phyloP scores from a whole-genome alignment of 2,113 vertebrate species.

The Solea solea region DNA sequence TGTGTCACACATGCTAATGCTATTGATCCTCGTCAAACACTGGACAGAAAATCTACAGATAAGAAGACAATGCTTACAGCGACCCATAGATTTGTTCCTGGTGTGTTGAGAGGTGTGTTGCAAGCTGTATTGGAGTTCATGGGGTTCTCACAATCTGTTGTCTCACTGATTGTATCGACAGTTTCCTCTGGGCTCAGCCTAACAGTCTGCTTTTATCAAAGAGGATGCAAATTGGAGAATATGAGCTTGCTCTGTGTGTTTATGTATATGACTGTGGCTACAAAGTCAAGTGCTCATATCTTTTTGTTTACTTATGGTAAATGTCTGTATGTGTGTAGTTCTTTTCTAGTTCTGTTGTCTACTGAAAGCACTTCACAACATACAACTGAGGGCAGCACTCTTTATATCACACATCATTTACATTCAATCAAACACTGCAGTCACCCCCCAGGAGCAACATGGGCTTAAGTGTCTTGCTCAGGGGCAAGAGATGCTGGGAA shows the following conservation, averaged over 20 bases:
- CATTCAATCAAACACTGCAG: no score
- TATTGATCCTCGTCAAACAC: slow-evolving; percentile 63
- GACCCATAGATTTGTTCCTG: slow-evolving; percentile 71
- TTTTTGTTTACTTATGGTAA: no score
- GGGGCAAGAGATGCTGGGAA: no score
- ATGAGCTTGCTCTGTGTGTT: slow-evolving; percentile 10
- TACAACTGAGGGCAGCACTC: no score
- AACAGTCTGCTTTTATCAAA: slow-evolving; percentile 56
- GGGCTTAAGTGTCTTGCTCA: no score
- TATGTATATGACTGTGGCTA: not conserved
- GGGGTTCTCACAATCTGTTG: slow-evolving; percentile 74
- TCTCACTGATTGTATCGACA: slow-evolving; percentile 62
- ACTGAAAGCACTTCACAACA: no score
- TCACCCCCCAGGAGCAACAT: no score
- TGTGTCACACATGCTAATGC: slow-evolving; percentile 65
- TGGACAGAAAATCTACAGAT: slow-evolving; percentile 58
- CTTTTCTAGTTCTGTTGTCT: no score
- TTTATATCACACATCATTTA: no score
- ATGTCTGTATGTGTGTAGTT: no score
- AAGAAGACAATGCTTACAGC: slow-evolving; percentile 71
- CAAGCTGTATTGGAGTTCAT: slow-evolving; percentile 65
- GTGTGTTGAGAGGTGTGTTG: slow-evolving; percentile 65
- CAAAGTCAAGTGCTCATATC: no score
- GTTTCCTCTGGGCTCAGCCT: slow-evolving; percentile 44
- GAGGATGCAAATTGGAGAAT: slow-evolving; percentile 30